phyloP scores from a whole-genome alignment of 2,113 vertebrate genomes.

The Pipra filicauda region DNA sequence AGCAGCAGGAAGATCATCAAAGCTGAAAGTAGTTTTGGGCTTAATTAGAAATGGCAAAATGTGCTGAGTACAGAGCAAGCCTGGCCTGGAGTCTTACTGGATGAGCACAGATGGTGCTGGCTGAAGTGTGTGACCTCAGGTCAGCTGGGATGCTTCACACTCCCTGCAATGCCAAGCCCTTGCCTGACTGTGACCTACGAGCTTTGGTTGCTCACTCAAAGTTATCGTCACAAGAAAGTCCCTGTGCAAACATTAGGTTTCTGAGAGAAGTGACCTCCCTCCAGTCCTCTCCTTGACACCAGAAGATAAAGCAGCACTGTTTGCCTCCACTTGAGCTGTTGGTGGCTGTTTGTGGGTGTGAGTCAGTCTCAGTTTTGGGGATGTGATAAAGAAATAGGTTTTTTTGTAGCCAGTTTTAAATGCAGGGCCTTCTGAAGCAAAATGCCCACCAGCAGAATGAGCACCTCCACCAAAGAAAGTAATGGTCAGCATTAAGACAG shows the following conservation, averaged over 20 bases:
- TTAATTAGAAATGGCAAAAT: background rate
- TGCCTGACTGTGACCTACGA: background rate
- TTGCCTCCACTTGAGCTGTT: background rate
- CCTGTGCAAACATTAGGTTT: accelerated
- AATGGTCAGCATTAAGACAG: background rate
- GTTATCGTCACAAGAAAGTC: background rate
- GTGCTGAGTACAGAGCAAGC: background rate
- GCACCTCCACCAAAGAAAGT: background rate
- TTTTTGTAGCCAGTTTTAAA: background rate
- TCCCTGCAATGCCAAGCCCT: background rate
- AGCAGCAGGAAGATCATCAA: background rate
- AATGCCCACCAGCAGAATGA: background rate
- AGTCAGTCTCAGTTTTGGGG: background rate
- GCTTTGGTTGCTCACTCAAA: background rate
- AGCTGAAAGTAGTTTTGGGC: background rate
- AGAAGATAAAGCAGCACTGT: background rate
- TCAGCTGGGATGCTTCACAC: background rate
- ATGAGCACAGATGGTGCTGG: background rate
- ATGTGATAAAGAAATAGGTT: accelerated
- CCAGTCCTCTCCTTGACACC: background rate
- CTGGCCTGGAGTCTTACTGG: background rate
- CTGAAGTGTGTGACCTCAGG: background rate
- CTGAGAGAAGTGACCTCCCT: background rate
- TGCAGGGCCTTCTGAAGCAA: background rate
- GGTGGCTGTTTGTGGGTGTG: no score